phyloP scores from a whole-genome alignment of 1,140 invertebrate species.

The Sycophila sp. region DNA sequence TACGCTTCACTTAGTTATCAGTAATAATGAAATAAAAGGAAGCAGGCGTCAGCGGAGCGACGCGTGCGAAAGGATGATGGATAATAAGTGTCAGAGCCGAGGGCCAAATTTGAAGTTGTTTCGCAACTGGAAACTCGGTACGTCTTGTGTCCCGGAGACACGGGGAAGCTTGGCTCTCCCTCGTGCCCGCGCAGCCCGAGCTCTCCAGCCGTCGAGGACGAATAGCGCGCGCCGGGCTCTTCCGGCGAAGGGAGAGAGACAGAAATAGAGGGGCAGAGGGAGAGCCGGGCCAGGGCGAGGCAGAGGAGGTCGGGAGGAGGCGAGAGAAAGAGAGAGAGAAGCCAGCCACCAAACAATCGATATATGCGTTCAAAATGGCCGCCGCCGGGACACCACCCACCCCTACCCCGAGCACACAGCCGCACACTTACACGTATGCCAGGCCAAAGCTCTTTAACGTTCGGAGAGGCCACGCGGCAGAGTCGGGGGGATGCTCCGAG shows the following conservation, averaged over 20 bases:
- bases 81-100: conserved; percentile 30
- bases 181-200: neutral
- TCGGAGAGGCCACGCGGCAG: conserved; percentile 42
- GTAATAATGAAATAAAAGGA: too few relatives aligned
- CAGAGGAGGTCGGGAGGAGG: neutral
- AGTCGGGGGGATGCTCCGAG: conserved; percentile 25
- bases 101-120: conserved; percentile 30
- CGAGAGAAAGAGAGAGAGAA: conserved; percentile 49
- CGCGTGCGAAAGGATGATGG: neutral
- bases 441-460: conserved; percentile 66
- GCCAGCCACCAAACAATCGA: conserved; percentile 68
- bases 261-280: neutral
- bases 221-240: conserved; percentile 29
- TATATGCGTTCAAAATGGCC: conserved; percentile 69
- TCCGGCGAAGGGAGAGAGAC: neutral
- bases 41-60: too few relatives aligned
- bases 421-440: conserved; percentile 64
- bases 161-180: neutral
- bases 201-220: conserved; percentile 9
- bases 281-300: neutral
- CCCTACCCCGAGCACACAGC: conserved; percentile 50
- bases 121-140: conserved; percentile 14
- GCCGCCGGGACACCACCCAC: conserved; percentile 64
- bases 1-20: too few relatives aligned
- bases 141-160: neutral